Evolutionary conservation across 1,140 invertebrate species (phyloP), one percentile per base, ranked within the genome.

Genomic region (Elysia chlorotica): DNA sequence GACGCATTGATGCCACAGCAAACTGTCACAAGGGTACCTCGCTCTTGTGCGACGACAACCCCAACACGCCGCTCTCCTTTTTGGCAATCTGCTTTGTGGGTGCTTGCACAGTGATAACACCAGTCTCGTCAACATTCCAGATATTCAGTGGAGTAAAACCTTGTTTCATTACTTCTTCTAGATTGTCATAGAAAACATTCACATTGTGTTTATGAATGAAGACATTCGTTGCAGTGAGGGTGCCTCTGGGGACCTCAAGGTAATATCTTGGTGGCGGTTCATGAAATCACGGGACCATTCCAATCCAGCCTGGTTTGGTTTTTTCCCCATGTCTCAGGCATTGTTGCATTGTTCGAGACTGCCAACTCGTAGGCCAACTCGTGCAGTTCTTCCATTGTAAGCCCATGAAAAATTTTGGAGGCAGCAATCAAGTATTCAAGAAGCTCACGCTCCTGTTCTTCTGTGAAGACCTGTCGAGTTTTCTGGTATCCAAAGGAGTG

Each of bases 141-240:
- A 79, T 73, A 28, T 71, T 35, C 33, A 71, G 30, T 25, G 70
- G 28, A 28, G 10, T 25, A 37, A 77, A 57, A n/a, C 59, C 30
- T 41, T 35, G 74, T 23, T 33, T 28, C 23, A 75, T 19, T 17
- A 75, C 56, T 19, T 63, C 28, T 35, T 54, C 38, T 6, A 75
- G 41, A 41, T 71, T 71, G 30, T 77, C 54, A 56, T 48, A 77
- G 56, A 75, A 75, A 23, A 56, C 1, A 28, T 21, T 35, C 2
- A 77, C 69, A 73, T 72, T 68, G 5, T 23, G 79, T 89, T 78
- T 78, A 69, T 89, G 74, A 89, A 89, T 23, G 76, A 79, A 25
- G 78, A 84, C 33, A 80, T 80, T 66, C 87, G 73, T 2, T 83
- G 78, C 28, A 87, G 62, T 67, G 83, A 85, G 48, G 84, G 86